Evolutionary conservation across 2,888 invertebrate genomes (phyloP), one percentile per base, ranked within the genome.

Genomic region (Drosophila parthenogenetica): DNA sequence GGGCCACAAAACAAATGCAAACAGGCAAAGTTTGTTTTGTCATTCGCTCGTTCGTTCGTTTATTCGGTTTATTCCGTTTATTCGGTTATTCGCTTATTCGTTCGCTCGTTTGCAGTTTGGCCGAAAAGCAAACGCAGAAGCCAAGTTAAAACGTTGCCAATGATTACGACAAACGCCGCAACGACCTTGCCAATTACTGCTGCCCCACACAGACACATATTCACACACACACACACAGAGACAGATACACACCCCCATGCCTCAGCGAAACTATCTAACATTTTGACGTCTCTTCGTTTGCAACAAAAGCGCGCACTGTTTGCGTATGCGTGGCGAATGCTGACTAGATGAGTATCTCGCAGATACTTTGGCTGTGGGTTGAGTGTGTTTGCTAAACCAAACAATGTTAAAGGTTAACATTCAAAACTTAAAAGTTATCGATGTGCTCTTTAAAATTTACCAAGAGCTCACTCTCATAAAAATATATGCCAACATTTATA

Each of bases 151-250:
- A 76, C 76, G 73, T 81, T 73, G 75, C 75, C 83, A 81, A 81
- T 77, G 88, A 86, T 84, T 89, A 86, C 90, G 79, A 78, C 83
- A 89, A 91, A 90, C 90, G 90, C 81, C 81, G 91, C 71, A 91
- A 90, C 91, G 91, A 90, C 90, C 90, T 90, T 90, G 90, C 90
- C 90, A 89, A 90, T 90, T 86, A 89, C 89, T 75, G 82, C 45
- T 85, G 76, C 53, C 42, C 17, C 54, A 29, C 22, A 54, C 29
- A 43, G 43, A 42, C 40, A 46, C 13, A 35, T 19, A 45, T 48
- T 46, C 32, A 46, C 19, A 46, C 48, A 22, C 5, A 16, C 32
- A 49, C 16, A 60, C 22, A 46, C 8, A 55, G 17, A 25, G 5
- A 29, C 16, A 42, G 42, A 43, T 17, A 55, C 51, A 64, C 58